Percentiles rank a stretch among this genome's conserved stretches.
phyloP scores from a whole-genome alignment of 2,113 vertebrate species.

The Hyla sarda region DNA sequence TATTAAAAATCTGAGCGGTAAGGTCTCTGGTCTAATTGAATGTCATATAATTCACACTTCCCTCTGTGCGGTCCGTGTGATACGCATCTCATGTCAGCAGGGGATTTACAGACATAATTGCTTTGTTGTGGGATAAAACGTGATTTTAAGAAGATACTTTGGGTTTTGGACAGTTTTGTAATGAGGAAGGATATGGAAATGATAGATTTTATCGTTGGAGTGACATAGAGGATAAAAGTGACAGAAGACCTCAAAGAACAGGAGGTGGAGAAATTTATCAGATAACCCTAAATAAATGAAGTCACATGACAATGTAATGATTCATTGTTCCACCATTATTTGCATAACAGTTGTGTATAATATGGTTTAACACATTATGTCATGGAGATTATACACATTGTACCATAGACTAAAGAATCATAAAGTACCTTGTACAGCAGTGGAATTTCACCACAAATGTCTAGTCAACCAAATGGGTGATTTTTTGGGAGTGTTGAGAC shows the following conservation, averaged over 20 bases:
- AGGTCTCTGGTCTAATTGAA: constrained; percentile 21
- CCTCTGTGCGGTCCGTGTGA: neutral
- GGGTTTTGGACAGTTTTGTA: neutral
- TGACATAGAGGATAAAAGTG: neutral
- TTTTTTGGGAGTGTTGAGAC: no score
- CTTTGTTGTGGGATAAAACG: constrained; percentile 17
- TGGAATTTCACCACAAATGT: no score
- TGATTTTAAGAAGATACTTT: constrained; percentile 18
- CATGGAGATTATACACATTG: no score
- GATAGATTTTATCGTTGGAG: neutral
- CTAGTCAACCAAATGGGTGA: no score
- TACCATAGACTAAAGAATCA: no score
- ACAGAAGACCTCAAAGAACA: neutral
- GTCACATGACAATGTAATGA: no score
- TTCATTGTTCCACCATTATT: no score
- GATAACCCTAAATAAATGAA: no score
- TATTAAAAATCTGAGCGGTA: neutral
- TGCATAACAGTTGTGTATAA: no score
- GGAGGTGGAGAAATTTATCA: neutral
- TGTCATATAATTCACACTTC: constrained; percentile 35
- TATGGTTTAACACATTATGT: no score
- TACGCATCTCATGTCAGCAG: constrained; percentile 1
- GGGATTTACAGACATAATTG: constrained; percentile 12
- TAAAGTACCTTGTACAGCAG: no score
- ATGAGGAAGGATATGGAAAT: neutral